These are phyloP conservation scores for Eristalinus aeneus DNA, from an alignment of 2,888 invertebrate species.

Conservation along the genomic window DNA sequence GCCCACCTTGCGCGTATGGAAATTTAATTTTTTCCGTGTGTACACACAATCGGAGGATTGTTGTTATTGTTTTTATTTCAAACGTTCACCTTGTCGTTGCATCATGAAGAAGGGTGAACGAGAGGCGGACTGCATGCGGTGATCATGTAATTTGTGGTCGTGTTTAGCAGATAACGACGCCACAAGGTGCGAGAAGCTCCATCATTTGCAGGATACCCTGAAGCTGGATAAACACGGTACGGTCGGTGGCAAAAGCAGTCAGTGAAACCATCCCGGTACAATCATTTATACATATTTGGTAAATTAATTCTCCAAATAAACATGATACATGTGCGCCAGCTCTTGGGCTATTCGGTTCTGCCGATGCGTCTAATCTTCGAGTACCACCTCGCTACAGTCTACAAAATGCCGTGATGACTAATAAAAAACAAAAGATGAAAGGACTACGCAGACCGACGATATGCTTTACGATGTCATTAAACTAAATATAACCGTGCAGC, in stretches of 20 bases:
- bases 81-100: slow-evolving; percentile 27
- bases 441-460: slow-evolving; percentile 39
- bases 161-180: slow-evolving; percentile 69
- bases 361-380: slow-evolving; percentile 49
- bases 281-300: slow-evolving; percentile 58
- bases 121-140: slow-evolving; percentile 52
- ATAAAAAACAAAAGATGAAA: slow-evolving; percentile 57
- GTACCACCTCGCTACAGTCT: slow-evolving; percentile 26
- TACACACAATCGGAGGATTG: background rate
- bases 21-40: slow-evolving; percentile 31
- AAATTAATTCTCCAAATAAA: slow-evolving; percentile 63
- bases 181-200: slow-evolving; percentile 65
- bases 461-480: slow-evolving; percentile 67
- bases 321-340: slow-evolving; percentile 59
- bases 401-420: slow-evolving; percentile 5
- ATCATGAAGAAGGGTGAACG: slow-evolving; percentile 42
- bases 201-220: slow-evolving; percentile 39
- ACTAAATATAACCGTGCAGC: slow-evolving; percentile 67
- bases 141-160: slow-evolving; percentile 67
- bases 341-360: slow-evolving; percentile 7
- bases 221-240: background rate
- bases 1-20: slow-evolving; percentile 28
- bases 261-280: background rate
- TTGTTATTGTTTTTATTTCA: slow-evolving; percentile 5
- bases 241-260: background rate